Percentiles rank a stretch among this genome's conserved stretches.
Conservation (phyloP, 1,140 invertebrate genomes). For the Brachionus angularis region DNA sequence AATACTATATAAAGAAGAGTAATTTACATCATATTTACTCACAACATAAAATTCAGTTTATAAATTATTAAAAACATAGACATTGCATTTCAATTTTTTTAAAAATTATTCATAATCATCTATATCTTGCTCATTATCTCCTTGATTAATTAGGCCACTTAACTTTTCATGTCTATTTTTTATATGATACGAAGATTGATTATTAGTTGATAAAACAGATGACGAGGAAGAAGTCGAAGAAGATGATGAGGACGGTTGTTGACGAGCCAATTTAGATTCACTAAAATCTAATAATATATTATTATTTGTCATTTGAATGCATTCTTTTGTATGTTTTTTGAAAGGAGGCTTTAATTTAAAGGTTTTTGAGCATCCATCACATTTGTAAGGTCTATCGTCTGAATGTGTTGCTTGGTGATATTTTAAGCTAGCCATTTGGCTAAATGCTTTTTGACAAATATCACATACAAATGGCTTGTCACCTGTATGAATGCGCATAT, state of each 20-base stretch:
- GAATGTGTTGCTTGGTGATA: conserved; percentile 40
- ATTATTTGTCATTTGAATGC: conserved; percentile 7
- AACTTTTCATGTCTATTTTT: too few relatives aligned
- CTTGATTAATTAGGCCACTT: too few relatives aligned
- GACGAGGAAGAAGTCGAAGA: conserved; percentile 8
- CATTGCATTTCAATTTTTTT: too few relatives aligned
- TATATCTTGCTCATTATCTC: too few relatives aligned
- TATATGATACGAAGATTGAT: too few relatives aligned
- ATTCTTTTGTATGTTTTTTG: conserved; percentile 40
- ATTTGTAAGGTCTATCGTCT: conserved; percentile 29
- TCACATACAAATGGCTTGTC: conserved; percentile 98
- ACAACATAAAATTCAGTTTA: too few relatives aligned
- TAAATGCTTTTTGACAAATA: conserved; percentile 75
- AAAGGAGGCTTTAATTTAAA: conserved; percentile 37
- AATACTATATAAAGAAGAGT: too few relatives aligned
- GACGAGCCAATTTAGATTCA: background rate
- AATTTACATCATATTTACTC: too few relatives aligned
- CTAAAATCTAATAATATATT: background rate
- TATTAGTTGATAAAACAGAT: too few relatives aligned
- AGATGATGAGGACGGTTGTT: background rate
- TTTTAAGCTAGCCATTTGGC: conserved; percentile 42
- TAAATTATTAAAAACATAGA: too few relatives aligned
- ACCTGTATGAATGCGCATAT: conserved; percentile 58
- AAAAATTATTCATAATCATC: too few relatives aligned
- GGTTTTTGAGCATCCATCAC: conserved; percentile 31